Evolutionary conservation across 1,140 invertebrate species (phyloP).

Genomic region (Laupala kohalensis): DNA sequence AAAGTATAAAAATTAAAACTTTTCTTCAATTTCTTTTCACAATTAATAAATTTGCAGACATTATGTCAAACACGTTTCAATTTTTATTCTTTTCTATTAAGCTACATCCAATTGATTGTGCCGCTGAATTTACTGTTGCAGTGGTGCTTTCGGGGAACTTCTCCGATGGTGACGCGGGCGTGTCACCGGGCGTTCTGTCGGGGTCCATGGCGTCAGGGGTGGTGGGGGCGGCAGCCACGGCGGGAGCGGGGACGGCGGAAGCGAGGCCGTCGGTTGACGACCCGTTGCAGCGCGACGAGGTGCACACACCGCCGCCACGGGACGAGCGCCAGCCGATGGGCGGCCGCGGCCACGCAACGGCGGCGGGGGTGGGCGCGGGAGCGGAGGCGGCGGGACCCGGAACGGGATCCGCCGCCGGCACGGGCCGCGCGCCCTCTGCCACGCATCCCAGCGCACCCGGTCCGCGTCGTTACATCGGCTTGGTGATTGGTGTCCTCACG

Average conservation of each 20-base stretch:
- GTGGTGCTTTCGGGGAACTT: conserved; percentile 52
- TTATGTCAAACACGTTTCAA: too few species aligned
- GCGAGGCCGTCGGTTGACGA: conserved; percentile 34
- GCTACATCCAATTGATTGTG: too few species aligned
- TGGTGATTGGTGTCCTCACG: conserved; percentile 61
- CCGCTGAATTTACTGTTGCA: too few species aligned
- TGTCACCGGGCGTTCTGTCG: conserved; percentile 24
- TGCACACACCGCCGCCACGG: conserved; percentile 44
- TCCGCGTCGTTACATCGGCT: conserved; percentile 39
- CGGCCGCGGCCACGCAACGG: background rate
- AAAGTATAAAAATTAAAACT: too few species aligned
- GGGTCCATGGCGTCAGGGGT: background rate
- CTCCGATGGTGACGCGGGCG: conserved; percentile 44
- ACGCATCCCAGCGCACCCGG: background rate
- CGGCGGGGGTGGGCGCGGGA: conserved; percentile 1
- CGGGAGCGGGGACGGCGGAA: conserved; percentile 27
- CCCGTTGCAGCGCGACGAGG: conserved; percentile 52
- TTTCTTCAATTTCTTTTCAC: too few species aligned
- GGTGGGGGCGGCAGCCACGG: conserved; percentile 34
- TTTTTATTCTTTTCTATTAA: too few species aligned
- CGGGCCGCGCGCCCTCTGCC: background rate
- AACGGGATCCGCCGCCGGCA: background rate
- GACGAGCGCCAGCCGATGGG: conserved; percentile 28
- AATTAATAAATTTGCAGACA: too few species aligned
- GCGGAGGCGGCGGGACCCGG: background rate